phyloP scores from a whole-genome alignment of 2,113 vertebrate genomes.

The Corvus hawaiiensis region DNA sequence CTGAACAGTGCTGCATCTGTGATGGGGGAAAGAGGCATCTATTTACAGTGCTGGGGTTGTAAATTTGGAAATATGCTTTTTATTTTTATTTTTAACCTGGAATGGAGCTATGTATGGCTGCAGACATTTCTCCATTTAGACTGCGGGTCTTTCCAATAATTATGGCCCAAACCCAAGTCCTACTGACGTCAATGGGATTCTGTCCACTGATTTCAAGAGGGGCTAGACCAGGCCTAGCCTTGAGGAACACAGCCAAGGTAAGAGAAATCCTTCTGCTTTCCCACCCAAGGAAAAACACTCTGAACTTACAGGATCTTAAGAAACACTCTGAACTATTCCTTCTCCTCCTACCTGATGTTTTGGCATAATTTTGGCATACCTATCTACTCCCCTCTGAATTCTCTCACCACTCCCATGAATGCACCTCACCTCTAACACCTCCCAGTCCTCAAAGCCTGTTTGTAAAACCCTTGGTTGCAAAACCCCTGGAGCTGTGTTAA shows the following conservation, averaged over 20 bases:
- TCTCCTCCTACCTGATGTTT: not conserved
- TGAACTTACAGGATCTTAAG: not conserved
- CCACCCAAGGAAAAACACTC: not conserved
- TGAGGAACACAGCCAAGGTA: not conserved
- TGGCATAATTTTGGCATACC: not conserved
- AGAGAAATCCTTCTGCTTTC: not conserved
- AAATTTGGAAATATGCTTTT: not conserved
- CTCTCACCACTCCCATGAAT: not conserved
- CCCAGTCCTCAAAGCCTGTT: not conserved
- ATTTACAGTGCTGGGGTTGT: not conserved
- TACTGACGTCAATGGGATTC: conserved; percentile 11
- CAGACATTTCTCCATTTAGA: conserved; percentile 34
- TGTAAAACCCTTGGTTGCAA: not conserved
- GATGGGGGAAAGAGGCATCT: not conserved
- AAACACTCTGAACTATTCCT: not conserved
- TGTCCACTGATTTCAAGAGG: not conserved
- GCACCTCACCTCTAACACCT: not conserved
- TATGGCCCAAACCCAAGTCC: conserved; percentile 19
- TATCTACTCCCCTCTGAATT: not conserved
- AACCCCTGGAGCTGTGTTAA: not conserved
- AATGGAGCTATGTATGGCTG: conserved; percentile 9
- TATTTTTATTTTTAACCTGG: conserved; percentile 48
- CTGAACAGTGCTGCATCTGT: conserved; percentile 31
- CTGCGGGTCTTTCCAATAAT: conserved; percentile 12
- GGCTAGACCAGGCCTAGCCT: not conserved